A percentile compares a stretch with the other conserved stretches of the same genome.
Evolutionary conservation across 2,113 vertebrate species (phyloP).

Genomic region (Microtus richardsoni): DNA sequence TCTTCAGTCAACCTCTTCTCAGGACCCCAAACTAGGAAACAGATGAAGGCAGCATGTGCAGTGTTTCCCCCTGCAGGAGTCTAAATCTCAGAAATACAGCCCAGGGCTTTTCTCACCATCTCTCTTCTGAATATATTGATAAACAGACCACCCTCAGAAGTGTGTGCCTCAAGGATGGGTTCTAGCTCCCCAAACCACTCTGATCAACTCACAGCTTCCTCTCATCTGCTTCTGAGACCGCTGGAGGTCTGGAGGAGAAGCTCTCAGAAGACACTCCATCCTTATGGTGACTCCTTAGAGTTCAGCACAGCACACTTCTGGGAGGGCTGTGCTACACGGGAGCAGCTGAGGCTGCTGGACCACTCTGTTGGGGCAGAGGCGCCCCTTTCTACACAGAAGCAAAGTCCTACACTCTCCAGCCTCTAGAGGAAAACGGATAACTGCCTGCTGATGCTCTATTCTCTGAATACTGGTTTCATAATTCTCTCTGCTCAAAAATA

Average conservation of each 20-base stretch:
- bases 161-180: background rate
- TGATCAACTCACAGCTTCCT: background rate
- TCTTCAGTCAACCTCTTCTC: background rate
- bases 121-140: background rate
- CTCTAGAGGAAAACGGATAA: background rate
- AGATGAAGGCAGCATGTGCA: background rate
- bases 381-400: background rate
- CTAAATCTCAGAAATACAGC: background rate
- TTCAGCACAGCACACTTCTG: rapidly evolving
- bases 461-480: background rate
- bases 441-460: background rate
- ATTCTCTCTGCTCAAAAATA: conserved; percentile 47
- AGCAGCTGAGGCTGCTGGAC: too few relatives aligned
- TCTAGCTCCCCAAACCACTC: background rate
- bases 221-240: background rate
- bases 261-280: background rate
- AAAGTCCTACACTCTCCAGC: background rate
- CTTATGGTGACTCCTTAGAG: background rate
- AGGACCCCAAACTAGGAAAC: background rate
- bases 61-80: background rate
- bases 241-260: background rate
- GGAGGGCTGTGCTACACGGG: background rate
- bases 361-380: background rate
- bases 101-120: background rate
- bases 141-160: background rate